Percentiles rank a stretch among this genome's conserved stretches.
Conservation (phyloP, 1,140 invertebrate genomes). For the Drosophila arawakana region DNA sequence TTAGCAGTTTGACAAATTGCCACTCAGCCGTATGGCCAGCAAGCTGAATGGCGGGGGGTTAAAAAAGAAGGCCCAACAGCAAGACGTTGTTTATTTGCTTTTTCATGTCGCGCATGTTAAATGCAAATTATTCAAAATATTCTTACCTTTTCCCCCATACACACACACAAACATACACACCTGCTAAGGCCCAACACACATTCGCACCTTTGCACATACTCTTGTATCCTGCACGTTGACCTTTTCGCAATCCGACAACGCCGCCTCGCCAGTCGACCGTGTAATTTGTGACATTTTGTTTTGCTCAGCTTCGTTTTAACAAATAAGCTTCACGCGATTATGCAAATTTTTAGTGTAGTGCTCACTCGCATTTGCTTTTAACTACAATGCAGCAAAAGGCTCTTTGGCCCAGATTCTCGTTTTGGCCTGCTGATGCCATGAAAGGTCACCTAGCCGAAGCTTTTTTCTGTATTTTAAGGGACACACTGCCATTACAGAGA, state of each 20-base stretch:
- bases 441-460: constrained; percentile 62
- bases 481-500: constrained; percentile 24
- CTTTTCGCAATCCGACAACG: constrained; percentile 65
- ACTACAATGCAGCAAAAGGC: constrained; percentile 28
- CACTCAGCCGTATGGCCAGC: constrained; percentile 51
- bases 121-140: constrained; percentile 78
- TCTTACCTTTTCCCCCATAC: constrained; percentile 4
- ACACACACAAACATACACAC: constrained; percentile 4
- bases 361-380: constrained; percentile 17
- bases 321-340: constrained; percentile 82
- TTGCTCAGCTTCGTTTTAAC: constrained; percentile 66
- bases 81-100: constrained; percentile 76
- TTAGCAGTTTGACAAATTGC: constrained; percentile 78
- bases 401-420: constrained; percentile 12
- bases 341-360: constrained; percentile 66
- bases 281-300: constrained; percentile 80
- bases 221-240: constrained; percentile 41
- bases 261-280: constrained; percentile 55
- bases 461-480: constrained; percentile 35
- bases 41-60: neutral
- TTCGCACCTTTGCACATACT: constrained; percentile 55
- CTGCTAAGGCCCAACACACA: constrained; percentile 33
- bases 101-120: constrained; percentile 82
- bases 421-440: constrained; percentile 4
- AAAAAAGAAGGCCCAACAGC: constrained; percentile 3